Evolutionary conservation across 2,113 vertebrate genomes (phyloP), one percentile per base, ranked within the genome.

Genomic region (Heloderma charlesbogerti): DNA sequence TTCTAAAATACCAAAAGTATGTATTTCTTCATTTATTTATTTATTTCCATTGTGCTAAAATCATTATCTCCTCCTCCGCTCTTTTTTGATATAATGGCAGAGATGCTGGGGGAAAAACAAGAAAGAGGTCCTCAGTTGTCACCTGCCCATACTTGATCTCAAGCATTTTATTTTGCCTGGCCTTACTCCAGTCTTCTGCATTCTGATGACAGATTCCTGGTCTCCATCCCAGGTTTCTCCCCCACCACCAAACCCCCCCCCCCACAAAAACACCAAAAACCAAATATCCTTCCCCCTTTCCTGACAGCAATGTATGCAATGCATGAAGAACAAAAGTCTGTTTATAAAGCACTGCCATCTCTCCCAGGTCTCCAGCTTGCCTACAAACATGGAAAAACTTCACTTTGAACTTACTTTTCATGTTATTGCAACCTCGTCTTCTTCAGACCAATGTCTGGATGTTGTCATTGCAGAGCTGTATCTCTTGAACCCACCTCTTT

Each of bases 181-280:
- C 89, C 77, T n/a, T 29, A 60, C 57, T 96, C 92, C 94, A 92
- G 1, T 72, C 60, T 90, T 94, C 75, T 77, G 4, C 69, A 77
- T 91, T 93, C 93, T 90, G 84, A 94, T 89, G 83, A 93, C 1
- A 90, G 91, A 95, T 91, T 94, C 93, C 93, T 95, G 92, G 85
- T 91, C 94, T 91, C 66, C 40, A 86, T 90, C 85, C 90, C 86
- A 92, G 81, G 66, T 90, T 93, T 84, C 89, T 88, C 88, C 81
- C 92, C 93, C 78, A 3, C n/a, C 10, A 16, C 12, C 29, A 45
- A 79, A 31, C 93, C 78, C 8, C 37, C 12, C 93, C 78, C 3
- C 37, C 12, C 29, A 12, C 29, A 48, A 80, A 31, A 9, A 29
- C 4, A 48, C 8, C 13, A 80, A 37, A 37, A 27, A n/a, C 6